phyloP scores from a whole-genome alignment of 2,888 invertebrate species.

The Ceramica pisi region DNA sequence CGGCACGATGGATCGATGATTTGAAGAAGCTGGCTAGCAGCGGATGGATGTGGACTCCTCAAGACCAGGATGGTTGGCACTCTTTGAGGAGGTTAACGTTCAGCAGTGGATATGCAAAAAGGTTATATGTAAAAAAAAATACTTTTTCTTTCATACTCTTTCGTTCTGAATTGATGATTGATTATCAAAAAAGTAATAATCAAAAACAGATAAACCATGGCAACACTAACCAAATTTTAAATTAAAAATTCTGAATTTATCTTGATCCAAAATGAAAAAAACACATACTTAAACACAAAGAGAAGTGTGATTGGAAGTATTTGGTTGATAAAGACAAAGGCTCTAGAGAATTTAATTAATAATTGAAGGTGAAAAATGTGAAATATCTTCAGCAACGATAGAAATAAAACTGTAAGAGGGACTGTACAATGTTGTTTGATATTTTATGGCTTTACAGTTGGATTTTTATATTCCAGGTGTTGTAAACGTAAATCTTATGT shows the following conservation, averaged over 20 bases:
- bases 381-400: slow-evolving; percentile 45
- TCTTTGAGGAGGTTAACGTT: too few relatives aligned
- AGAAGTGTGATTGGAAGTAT: slow-evolving; percentile 21
- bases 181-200: too few relatives aligned
- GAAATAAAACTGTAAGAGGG: slow-evolving; percentile 43
- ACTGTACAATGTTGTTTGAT: slow-evolving; percentile 40
- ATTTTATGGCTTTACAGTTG: slow-evolving; percentile 24
- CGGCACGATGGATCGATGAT: too few relatives aligned
- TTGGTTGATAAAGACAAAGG: slow-evolving; percentile 11
- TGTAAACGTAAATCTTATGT: slow-evolving; percentile 22
- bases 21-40: too few relatives aligned
- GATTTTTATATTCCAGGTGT: slow-evolving; percentile 20
- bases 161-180: too few relatives aligned
- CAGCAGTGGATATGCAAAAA: too few relatives aligned
- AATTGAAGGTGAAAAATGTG: slow-evolving; percentile 66
- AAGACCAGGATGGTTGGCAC: too few relatives aligned
- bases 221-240: not conserved
- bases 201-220: too few relatives aligned
- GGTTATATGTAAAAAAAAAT: too few relatives aligned
- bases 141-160: too few relatives aligned
- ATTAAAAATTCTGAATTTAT: slow-evolving; percentile 24
- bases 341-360: slow-evolving; percentile 60
- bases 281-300: slow-evolving; percentile 1
- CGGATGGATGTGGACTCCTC: too few relatives aligned
- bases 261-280: slow-evolving; percentile 36